These are phyloP conservation scores for Euborellia annulipes DNA, from an alignment of 1,140 invertebrate genomes.

Conservation along the genomic window DNA sequence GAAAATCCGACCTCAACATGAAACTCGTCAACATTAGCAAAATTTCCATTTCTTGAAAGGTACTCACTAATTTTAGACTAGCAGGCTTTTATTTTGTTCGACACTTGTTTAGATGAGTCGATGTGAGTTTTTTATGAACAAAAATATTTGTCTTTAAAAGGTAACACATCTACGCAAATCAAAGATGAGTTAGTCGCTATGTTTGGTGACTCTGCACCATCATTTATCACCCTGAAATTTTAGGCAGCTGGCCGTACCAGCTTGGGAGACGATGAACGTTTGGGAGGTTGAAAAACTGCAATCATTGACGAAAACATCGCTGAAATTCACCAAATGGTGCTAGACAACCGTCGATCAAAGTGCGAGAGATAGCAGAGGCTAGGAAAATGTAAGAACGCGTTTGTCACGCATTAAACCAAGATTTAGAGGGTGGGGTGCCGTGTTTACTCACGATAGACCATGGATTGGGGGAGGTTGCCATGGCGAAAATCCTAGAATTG, in stretches of 20 bases:
- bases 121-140: not conserved
- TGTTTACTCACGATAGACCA: conserved; percentile 7
- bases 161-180: not conserved
- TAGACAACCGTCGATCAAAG: conserved; percentile 1
- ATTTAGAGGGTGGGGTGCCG: conserved; percentile 13
- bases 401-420: conserved; percentile 12
- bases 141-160: conserved; percentile 1
- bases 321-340: conserved; percentile 1
- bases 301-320: not conserved
- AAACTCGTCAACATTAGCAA: too few relatives aligned
- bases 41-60: too few relatives aligned
- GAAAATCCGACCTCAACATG: too few relatives aligned
- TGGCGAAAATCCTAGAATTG: conserved; percentile 12
- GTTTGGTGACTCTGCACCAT: not conserved
- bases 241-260: not conserved
- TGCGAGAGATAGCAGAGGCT: too few relatives aligned
- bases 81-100: too few relatives aligned
- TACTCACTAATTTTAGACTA: too few relatives aligned
- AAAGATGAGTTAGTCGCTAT: not conserved
- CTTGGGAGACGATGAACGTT: not conserved
- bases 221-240: not conserved
- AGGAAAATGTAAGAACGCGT: conserved; percentile 11
- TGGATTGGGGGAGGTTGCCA: not conserved
- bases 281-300: not conserved
- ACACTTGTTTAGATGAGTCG: not conserved